These are phyloP conservation scores for Coreius guichenoti DNA, from an alignment of 2,797 vertebrate species.

Conservation along the genomic window DNA sequence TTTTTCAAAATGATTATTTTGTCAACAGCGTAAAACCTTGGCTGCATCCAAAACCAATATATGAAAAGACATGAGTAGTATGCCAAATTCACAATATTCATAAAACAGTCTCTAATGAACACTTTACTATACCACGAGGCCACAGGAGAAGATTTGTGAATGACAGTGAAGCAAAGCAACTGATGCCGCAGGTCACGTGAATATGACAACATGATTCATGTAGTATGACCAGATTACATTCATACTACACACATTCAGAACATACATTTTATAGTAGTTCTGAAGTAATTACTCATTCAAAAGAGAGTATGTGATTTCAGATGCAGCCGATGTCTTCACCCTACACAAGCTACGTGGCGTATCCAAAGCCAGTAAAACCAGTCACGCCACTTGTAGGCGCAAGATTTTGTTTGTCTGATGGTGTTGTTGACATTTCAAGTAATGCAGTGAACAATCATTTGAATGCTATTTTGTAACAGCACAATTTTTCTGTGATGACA, in stretches of 20 bases:
- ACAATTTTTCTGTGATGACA: neutral
- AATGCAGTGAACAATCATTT: neutral
- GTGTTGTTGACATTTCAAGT: neutral
- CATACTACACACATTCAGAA: neutral
- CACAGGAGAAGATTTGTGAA: no score
- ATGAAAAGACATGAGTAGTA: no score
- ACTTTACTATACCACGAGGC: no score
- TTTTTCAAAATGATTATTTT: no score
- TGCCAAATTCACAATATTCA: no score
- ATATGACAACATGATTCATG: neutral
- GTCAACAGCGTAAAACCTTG: neutral
- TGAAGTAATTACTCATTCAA: neutral
- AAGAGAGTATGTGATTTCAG: neutral
- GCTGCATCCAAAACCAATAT: neutral
- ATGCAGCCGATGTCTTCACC: neutral
- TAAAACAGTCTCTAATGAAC: no score
- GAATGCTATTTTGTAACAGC: neutral
- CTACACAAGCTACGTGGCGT: fast-evolving
- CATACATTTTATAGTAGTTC: neutral
- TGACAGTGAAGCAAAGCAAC: no score
- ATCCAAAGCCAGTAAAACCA: neutral
- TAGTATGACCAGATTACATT: neutral
- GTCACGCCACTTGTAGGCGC: neutral
- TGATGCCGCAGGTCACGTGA: neutral
- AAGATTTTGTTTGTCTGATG: neutral